Percentiles rank a stretch among this genome's conserved stretches.
Evolutionary conservation across 1,140 invertebrate genomes (phyloP).

Genomic region (Bombus superbus): DNA sequence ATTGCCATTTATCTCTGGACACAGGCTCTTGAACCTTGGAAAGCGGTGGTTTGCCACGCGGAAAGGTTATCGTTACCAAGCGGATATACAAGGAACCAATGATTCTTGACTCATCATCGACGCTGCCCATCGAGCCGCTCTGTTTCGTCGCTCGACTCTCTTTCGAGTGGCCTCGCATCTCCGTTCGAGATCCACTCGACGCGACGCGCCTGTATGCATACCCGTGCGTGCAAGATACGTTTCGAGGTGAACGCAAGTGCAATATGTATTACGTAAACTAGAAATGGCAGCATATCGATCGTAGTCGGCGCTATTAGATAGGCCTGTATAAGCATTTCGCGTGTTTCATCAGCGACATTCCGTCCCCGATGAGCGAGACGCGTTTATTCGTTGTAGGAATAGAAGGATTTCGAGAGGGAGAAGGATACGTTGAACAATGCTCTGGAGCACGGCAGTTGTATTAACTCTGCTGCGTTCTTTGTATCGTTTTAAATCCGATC

Average conservation of each 20-base stretch:
- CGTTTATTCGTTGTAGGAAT: background rate
- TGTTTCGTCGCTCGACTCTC: background rate
- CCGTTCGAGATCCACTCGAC: background rate
- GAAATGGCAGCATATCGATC: constrained; percentile 39
- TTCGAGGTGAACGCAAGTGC: constrained; percentile 18
- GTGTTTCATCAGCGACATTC: constrained; percentile 27
- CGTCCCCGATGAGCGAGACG: background rate
- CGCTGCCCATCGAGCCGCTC: background rate
- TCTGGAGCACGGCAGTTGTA: background rate
- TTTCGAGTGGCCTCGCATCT: background rate
- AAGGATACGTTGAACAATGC: background rate
- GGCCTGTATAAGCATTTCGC: constrained; percentile 37
- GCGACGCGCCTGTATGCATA: background rate
- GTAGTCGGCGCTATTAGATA: constrained; percentile 20
- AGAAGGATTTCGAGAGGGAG: too few species aligned
- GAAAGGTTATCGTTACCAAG: background rate
- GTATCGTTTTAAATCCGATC: background rate
- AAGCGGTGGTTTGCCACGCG: background rate
- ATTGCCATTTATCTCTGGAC: background rate
- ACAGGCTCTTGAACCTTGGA: background rate
- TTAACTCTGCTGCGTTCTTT: background rate
- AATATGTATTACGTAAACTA: constrained; percentile 32
- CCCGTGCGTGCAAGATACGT: background rate
- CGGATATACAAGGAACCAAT: background rate
- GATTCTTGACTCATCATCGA: background rate